Percentiles rank a stretch among this genome's conserved stretches.
These are phyloP conservation scores for Plestiodon gilberti DNA, from an alignment of 2,113 vertebrate species.

Conservation along the genomic window DNA sequence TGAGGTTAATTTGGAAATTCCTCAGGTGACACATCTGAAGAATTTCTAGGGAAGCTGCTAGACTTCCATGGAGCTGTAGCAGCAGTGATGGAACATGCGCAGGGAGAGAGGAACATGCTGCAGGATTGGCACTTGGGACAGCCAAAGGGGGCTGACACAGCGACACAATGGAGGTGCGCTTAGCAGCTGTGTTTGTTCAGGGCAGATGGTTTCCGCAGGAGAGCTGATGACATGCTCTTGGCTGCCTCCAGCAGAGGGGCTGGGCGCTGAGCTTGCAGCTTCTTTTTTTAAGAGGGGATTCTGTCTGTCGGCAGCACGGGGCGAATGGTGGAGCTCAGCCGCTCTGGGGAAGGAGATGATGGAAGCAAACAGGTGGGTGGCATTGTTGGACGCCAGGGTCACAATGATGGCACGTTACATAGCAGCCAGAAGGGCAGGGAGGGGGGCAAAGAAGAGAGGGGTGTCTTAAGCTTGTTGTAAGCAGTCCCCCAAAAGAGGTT, in stretches of 20 bases:
- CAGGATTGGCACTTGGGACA: rapidly evolving
- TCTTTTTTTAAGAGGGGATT: slow-evolving; percentile 69
- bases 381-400: slow-evolving; percentile 6
- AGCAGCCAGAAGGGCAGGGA: not conserved
- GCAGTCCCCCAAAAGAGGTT: no score
- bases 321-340: slow-evolving; percentile 50
- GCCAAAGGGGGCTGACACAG: not conserved
- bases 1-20: not conserved
- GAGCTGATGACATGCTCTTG: slow-evolving; percentile 71
- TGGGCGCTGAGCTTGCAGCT: slow-evolving; percentile 83
- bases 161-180: slow-evolving; percentile 72
- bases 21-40: not conserved
- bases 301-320: slow-evolving; percentile 55
- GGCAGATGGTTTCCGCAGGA: slow-evolving; percentile 71
- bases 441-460: rapidly evolving
- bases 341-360: slow-evolving; percentile 42
- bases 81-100: no score
- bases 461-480: not conserved
- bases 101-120: not conserved
- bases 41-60: not conserved
- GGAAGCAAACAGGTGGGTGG: slow-evolving; percentile 68
- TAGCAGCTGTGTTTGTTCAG: slow-evolving; percentile 72
- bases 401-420: slow-evolving; percentile 13
- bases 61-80: not conserved
- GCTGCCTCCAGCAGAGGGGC: slow-evolving; percentile 67